Base-by-base conservation (phyloP, 2,888 invertebrate species). In the Drosophila basisetae region DNA sequence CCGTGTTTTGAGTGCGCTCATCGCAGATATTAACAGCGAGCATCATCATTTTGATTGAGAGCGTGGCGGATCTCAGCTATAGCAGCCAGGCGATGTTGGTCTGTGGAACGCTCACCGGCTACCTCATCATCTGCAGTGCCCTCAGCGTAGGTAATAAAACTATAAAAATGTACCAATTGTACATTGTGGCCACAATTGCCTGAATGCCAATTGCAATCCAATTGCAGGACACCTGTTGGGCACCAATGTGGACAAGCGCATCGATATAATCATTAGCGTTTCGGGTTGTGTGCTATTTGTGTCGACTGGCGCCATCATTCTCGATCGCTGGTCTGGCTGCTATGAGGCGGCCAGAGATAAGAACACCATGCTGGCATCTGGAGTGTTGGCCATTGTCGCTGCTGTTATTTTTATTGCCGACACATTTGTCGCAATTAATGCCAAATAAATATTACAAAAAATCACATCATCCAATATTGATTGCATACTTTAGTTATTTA, bases 31-130 rank as follows among this genome's bases (percentile, higher is more conserved):
- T 92, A 66, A 82, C 81, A 54, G 39, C 82, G 60, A 84, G 85
- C 68, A 85, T 80, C 64, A 81, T 92, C 41, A 73, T 90, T 13
- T 67, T 92, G 70, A 84, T 92, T 56, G 91, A 91, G 76, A 88
- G 77, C 73, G 78, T 90, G 16, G 61, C 80, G 64, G 91, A 92
- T 70, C 85, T 82, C 25, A 74, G 76, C 13, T 91, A 91, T 54
- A 89, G 84, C 66, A 85, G 90, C 62, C 91, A 91, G 53, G 91
- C 91, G 56, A 91, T 92, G 91, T 68, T 92, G 39, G 88, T 91
- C 18, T 91, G 91, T 68, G 92, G 92, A 58, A 90, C 92, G 0
- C 71, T 92, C 4, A 78, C 83, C 28, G 92, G 92, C 33, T 92
- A 92, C 41, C 65, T 90, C 25, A 91, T 92, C 59, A 90, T 92